These are phyloP conservation scores for Acanthiza pusilla DNA, from an alignment of 2,797 vertebrate species.

Conservation along the genomic window DNA sequence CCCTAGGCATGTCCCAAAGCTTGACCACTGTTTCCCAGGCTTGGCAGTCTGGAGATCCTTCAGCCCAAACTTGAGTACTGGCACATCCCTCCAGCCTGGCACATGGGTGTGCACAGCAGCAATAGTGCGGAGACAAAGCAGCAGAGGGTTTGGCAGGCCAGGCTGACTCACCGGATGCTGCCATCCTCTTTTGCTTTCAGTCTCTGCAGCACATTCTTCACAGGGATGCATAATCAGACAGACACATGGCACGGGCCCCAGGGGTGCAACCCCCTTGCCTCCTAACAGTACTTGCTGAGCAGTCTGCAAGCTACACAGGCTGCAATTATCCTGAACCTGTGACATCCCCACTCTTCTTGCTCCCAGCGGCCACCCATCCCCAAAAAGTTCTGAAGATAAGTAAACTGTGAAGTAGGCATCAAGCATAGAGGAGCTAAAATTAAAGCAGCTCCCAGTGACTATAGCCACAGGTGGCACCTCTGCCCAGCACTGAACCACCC, in stretches of 20 bases:
- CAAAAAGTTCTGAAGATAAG: not conserved
- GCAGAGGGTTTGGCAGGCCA: not conserved
- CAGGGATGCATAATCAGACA: not conserved
- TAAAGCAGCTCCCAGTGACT: not conserved
- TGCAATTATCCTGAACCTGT: fast-evolving
- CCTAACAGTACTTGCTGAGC: fast-evolving
- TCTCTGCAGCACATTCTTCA: not conserved
- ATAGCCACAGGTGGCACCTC: fast-evolving
- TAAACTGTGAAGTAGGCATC: not conserved
- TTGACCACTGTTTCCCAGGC: not conserved
- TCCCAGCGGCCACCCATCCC: not conserved
- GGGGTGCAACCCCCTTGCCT: fast-evolving
- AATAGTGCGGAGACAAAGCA: not conserved
- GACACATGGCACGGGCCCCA: fast-evolving
- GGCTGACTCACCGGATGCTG: not conserved
- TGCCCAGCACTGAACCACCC: not conserved
- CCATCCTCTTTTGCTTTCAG: not conserved
- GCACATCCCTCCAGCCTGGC: not conserved
- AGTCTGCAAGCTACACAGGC: not conserved
- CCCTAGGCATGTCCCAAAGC: not conserved
- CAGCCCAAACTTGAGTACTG: not conserved
- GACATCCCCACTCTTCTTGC: not conserved
- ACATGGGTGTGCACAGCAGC: not conserved
- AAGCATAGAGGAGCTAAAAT: not conserved
- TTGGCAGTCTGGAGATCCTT: not conserved